These are phyloP conservation scores for Smithornis capensis DNA, from an alignment of 2,113 vertebrate genomes.

Conservation along the genomic window DNA sequence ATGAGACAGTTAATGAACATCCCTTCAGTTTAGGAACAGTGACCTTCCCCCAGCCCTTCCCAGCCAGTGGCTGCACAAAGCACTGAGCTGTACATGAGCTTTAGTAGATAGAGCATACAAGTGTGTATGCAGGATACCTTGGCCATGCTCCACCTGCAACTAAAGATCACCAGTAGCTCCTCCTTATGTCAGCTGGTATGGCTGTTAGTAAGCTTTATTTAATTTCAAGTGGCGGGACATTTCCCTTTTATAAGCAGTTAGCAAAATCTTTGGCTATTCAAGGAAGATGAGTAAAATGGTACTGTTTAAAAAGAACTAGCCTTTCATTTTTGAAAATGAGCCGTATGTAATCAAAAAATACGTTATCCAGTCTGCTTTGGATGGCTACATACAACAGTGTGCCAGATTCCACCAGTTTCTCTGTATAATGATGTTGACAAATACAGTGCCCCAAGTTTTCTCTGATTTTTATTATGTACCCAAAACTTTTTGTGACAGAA, in stretches of 20 bases:
- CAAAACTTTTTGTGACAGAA: neutral
- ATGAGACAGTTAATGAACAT: neutral
- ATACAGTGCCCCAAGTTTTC: neutral
- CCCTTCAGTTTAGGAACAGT: neutral
- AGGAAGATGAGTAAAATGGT: neutral
- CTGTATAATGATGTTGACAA: neutral
- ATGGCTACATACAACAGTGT: neutral
- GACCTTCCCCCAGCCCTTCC: neutral
- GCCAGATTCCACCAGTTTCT: neutral
- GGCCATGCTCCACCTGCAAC: neutral
- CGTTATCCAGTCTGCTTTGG: neutral
- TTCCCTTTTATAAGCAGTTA: neutral
- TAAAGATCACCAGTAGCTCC: neutral
- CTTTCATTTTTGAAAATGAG: neutral
- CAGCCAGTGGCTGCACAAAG: neutral
- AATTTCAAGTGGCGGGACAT: neutral
- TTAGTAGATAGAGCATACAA: neutral
- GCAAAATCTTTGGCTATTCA: neutral
- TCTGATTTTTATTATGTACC: neutral
- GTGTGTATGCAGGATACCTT: neutral
- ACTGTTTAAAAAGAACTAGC: neutral
- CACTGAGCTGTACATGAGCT: rapidly evolving
- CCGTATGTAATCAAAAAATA: neutral
- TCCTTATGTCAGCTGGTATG: neutral
- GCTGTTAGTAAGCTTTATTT: neutral